Evolutionary conservation across 2,113 vertebrate species (phyloP), one percentile per base, ranked within the genome.

Genomic region (Caranx ignobilis): DNA sequence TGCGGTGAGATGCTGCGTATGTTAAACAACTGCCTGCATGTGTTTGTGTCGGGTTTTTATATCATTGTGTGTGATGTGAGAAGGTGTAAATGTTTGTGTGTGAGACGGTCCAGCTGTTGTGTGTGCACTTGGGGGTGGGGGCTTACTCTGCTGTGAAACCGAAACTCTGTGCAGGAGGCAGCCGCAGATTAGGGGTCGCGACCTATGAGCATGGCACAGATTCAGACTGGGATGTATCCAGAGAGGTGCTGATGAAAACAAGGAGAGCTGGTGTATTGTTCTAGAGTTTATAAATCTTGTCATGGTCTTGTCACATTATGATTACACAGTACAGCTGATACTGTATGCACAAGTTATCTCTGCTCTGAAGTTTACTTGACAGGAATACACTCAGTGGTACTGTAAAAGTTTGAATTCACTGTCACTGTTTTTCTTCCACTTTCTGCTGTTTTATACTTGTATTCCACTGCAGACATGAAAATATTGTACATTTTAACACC

Each of bases 1-100:
- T 87, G 81, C 84, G 48, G 88, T 78, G 89, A 87, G 88, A 86
- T 61, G 76, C 77, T 88, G 89, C 89, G 91, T 93, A 92, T 93
- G 87, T 92, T 84, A 91, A 93, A 90, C 68, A 87, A 92, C 79
- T 63, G 75, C 54, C 57, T 32, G 66, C 61, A 19, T 86, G 90
- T 80, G 64, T 83, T 71, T 71, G 52, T 64, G 75, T 48, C 18
- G 75, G 72, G 66, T 10, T 69, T 79, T 37, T 70, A 70, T 67
- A 26, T 26, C 26, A 26, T 64, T 68, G 79, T 37, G 35, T 80
- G 75, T 79, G 74, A 77, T 84, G 61, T 71, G 77, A 72, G 71
- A 72, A 69, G 52, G 73, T 79, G 71, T 78, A 52, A 50, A 82
- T 65, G 76, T 70, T 55, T 65, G 69, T 47, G 54, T 52, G 77